These are phyloP conservation scores for Hoplostethus mediterraneus DNA, from an alignment of 2,797 vertebrate species.

Conservation along the genomic window DNA sequence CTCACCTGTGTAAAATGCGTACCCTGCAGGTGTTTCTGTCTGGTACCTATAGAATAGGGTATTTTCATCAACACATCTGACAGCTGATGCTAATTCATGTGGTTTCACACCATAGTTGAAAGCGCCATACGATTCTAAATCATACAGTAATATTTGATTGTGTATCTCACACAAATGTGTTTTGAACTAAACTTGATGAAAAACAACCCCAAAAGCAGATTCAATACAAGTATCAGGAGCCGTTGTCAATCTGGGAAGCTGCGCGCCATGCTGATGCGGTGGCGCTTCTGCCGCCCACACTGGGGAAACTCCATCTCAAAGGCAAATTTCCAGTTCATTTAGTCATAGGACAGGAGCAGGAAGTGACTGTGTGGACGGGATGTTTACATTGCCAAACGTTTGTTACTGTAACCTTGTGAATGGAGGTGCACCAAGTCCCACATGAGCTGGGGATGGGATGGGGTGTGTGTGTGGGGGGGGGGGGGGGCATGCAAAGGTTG, in stretches of 20 bases:
- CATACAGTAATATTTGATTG: too few species aligned
- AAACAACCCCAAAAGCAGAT: constrained; percentile 25
- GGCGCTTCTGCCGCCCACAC: constrained; percentile 38
- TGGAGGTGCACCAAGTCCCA: constrained; percentile 45
- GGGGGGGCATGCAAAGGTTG: constrained; percentile 39
- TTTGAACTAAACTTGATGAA: neutral
- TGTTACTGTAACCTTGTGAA: constrained; percentile 67
- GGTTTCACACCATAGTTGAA: constrained; percentile 10
- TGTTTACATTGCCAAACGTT: constrained; percentile 69
- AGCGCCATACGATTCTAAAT: neutral
- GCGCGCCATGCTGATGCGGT: constrained; percentile 17
- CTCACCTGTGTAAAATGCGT: neutral
- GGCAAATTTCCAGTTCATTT: constrained; percentile 63
- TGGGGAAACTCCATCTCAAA: constrained; percentile 57
- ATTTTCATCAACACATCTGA: constrained; percentile 20
- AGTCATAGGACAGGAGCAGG: constrained; percentile 72
- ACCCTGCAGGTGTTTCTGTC: neutral
- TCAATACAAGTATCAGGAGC: constrained; percentile 11
- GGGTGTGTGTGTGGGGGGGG: neutral
- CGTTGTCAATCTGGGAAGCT: constrained; percentile 30
- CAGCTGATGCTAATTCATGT: constrained; percentile 1
- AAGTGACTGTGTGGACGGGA: constrained; percentile 66
- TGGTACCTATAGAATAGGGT: constrained; percentile 4
- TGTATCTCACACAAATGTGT: too few species aligned
- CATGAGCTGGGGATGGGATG: constrained; percentile 12